phyloP scores from a whole-genome alignment of 1,140 invertebrate genomes.

The Pseudachorutes palmiensis region DNA sequence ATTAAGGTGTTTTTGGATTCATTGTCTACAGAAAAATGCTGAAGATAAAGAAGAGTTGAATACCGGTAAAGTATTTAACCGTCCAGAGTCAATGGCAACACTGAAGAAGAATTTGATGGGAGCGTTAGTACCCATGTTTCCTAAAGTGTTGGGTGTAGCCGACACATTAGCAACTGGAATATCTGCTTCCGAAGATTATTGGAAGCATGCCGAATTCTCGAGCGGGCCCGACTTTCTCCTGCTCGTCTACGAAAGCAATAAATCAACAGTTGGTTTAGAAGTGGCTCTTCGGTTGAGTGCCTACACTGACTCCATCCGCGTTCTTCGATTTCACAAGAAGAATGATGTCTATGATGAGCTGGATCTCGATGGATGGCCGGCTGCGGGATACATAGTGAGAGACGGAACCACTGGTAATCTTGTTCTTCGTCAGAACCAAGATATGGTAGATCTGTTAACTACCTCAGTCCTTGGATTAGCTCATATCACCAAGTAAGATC shows the following conservation, averaged over 20 bases:
- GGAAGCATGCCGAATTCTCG: conserved; percentile 10
- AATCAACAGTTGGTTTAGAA: conserved; percentile 27
- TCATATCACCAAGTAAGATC: neutral
- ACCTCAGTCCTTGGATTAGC: neutral
- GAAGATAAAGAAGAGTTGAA: neutral
- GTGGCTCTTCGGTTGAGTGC: conserved; percentile 21
- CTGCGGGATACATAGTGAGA: conserved; percentile 22
- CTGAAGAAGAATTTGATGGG: conserved; percentile 27
- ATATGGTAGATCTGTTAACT: conserved; percentile 8
- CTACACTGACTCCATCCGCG: conserved; percentile 10
- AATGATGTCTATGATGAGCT: conserved; percentile 25
- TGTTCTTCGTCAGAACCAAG: conserved; percentile 1
- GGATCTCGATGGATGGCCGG: conserved; percentile 30
- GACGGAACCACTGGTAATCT: conserved; percentile 12
- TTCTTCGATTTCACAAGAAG: conserved; percentile 23
- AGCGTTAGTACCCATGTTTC: conserved; percentile 17
- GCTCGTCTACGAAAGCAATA: conserved; percentile 19
- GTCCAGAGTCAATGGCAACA: conserved; percentile 23
- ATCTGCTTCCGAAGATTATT: conserved; percentile 4
- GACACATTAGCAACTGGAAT: neutral
- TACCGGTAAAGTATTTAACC: conserved; percentile 8
- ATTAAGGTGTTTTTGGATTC: neutral
- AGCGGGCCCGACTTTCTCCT: conserved; percentile 11
- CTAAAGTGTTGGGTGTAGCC: conserved; percentile 13
- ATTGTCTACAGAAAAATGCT: neutral